Percentiles rank a stretch among this genome's conserved stretches.
Conservation (phyloP, 2,888 invertebrate species). For the Eurytoma adleriae region DNA sequence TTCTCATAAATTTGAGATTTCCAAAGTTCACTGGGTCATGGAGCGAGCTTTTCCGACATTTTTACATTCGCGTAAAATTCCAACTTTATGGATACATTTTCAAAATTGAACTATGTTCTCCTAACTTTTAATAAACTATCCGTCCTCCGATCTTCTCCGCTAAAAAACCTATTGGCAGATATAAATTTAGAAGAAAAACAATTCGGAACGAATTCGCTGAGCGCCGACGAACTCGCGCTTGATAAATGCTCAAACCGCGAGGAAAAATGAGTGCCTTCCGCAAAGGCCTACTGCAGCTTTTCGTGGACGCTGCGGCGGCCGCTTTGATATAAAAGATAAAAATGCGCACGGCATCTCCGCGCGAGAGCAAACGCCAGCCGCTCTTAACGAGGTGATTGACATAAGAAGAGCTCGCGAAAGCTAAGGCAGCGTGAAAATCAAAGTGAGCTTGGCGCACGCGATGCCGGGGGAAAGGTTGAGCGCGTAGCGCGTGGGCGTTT, state of each 20-base stretch:
- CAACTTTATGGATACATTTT: slow-evolving; percentile 21
- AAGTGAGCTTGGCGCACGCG: not conserved
- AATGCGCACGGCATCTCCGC: not conserved
- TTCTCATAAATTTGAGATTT: slow-evolving; percentile 29
- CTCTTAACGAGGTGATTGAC: not conserved
- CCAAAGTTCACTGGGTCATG: slow-evolving; percentile 22
- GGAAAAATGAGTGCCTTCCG: not conserved
- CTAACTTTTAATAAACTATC: too few species aligned
- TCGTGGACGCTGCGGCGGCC: too few species aligned
- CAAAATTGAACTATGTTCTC: slow-evolving; percentile 18
- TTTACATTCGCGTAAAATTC: slow-evolving; percentile 37
- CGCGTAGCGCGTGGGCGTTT: not conserved
- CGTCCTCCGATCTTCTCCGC: not conserved
- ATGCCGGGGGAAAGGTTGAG: not conserved
- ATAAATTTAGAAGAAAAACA: not conserved
- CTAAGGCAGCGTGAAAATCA: slow-evolving; percentile 44
- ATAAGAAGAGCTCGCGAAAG: slow-evolving; percentile 19
- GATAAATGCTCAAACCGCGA: not conserved
- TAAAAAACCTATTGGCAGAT: not conserved
- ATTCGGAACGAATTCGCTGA: not conserved
- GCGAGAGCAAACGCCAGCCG: not conserved
- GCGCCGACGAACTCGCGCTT: not conserved
- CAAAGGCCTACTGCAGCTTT: not conserved
- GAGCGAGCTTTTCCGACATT: slow-evolving; percentile 11
- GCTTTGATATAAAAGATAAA: not conserved